These are phyloP conservation scores for Cheirogaleus major DNA, from an alignment of 2,797 vertebrate species.

Conservation along the genomic window DNA sequence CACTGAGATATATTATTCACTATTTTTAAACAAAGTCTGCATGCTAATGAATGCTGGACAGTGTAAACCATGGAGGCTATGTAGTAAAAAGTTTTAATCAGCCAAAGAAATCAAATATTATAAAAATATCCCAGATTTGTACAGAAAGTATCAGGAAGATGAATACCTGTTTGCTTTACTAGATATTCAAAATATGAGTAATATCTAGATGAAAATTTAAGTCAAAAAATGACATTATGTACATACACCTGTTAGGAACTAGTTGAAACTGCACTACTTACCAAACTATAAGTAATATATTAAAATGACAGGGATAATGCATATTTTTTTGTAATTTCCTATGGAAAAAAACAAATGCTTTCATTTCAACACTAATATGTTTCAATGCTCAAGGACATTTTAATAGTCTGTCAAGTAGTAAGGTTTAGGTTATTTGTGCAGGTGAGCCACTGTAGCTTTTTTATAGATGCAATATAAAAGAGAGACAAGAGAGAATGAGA, in stretches of 20 bases:
- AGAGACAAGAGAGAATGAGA: background rate
- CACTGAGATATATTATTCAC: background rate
- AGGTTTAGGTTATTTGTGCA: background rate
- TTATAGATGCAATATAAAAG: background rate
- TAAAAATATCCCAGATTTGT: background rate
- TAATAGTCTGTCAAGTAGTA: background rate
- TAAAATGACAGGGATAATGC: background rate
- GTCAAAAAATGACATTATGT: background rate
- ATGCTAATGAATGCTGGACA: slow-evolving; percentile 33
- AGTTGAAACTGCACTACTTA: background rate
- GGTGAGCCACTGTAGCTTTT: background rate
- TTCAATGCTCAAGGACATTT: background rate
- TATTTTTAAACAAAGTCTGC: slow-evolving; percentile 9
- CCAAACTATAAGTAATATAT: background rate
- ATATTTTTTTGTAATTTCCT: background rate
- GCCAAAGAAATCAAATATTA: background rate
- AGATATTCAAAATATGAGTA: background rate
- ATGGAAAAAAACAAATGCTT: background rate
- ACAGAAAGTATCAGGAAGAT: background rate
- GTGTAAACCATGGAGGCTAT: background rate
- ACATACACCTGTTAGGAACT: background rate
- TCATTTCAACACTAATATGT: background rate
- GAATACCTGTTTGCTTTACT: background rate
- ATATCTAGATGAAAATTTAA: slow-evolving; percentile 41
- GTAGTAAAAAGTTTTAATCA: background rate